Evolutionary conservation across 2,888 invertebrate species (phyloP), one percentile per base, ranked within the genome.

Genomic region (Conchocele bisecta): DNA sequence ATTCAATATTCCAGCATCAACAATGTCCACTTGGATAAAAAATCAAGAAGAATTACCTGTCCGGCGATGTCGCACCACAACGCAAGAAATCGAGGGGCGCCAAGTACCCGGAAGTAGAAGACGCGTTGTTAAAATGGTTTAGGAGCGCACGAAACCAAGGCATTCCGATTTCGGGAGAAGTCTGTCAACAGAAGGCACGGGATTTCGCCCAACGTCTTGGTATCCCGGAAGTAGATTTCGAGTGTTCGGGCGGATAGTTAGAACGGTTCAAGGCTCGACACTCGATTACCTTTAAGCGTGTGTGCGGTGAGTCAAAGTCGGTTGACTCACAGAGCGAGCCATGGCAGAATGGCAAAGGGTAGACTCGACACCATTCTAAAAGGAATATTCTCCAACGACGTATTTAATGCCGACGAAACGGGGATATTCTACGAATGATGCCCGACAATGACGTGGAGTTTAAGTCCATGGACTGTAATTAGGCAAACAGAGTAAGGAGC

Each of bases 401-500:
- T 70, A 24, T 66, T 22, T 44, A 70, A 74, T 39, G 39, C 53
- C 7, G 68, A 74, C 44, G 69, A 74, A 35, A 70, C 67, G 2
- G 73, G 61, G 15, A 41, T 79, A 15, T 79, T 79, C 50, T 79
- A 50, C 50, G 46, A 26, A 35, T 59, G 26, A 41, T 68, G 7
- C 64, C 73, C 1, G 37, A 67, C 39, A 53, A 41, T n/a, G 60
- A 70, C 1, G 39, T 64, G 9, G 51, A 54, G 7, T 31, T 64
- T n/a, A 74, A 75, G 31, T 54, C 56, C 0, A 63, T 51, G 6
- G 39, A 7, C 9, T 70, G 75, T 31, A n/a, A 41, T 42, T 75
- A 70, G 65, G 64, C 35, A 74, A 79, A 42, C 33, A n/a, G 29
- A 42, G 69, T 3, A 78, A 78, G 39, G 74, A 77, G 13, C 17